A percentile compares a stretch with the other conserved stretches of the same genome.
Evolutionary conservation across 1,140 invertebrate genomes (phyloP).

Genomic region (Oscheius sp.): DNA sequence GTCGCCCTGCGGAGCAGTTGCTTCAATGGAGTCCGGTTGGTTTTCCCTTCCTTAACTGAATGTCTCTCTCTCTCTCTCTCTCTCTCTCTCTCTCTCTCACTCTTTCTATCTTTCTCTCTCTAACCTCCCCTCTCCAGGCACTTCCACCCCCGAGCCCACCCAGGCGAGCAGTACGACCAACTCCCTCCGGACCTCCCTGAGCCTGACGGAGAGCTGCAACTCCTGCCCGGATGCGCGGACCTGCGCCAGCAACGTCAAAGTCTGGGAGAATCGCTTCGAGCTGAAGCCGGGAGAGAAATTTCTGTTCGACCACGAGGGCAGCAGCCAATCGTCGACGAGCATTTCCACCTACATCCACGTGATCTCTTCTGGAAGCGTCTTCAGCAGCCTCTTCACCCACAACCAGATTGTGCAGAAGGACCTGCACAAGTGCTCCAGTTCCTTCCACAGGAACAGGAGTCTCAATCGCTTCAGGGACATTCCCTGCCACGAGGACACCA

Average conservation of each 20-base stretch:
- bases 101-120: too few species aligned
- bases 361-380: conserved; percentile 40
- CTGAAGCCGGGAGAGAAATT: conserved; percentile 24
- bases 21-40: too few species aligned
- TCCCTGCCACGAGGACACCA: conserved; percentile 34
- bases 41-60: too few species aligned
- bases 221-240: not conserved
- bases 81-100: too few species aligned
- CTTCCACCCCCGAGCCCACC: too few species aligned
- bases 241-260: not conserved
- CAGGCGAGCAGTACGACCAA: too few species aligned
- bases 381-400: conserved; percentile 45
- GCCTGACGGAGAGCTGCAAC: not conserved
- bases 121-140: too few species aligned
- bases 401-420: conserved; percentile 36
- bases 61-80: too few species aligned
- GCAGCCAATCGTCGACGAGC: not conserved
- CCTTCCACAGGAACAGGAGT: conserved; percentile 34
- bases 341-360: conserved; percentile 8
- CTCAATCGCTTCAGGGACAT: conserved; percentile 46
- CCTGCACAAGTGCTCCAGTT: conserved; percentile 31
- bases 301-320: conserved; percentile 30
- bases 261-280: conserved; percentile 6
- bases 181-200: too few species aligned
- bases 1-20: too few species aligned